Evolutionary conservation across 2,888 invertebrate species (phyloP).

Genomic region (Emesis furor): DNA sequence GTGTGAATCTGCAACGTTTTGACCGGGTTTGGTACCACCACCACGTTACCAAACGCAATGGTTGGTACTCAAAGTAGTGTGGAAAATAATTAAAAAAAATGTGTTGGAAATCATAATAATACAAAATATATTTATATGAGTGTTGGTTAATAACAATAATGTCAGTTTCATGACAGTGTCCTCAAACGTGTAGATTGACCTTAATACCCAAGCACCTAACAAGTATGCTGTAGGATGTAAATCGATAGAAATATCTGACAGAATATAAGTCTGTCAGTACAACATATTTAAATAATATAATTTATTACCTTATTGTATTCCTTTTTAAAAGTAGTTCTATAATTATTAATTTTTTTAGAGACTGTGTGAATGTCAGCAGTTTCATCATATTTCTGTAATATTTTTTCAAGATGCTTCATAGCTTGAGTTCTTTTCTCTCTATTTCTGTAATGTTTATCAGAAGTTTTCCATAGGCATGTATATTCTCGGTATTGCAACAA

Average conservation of each 20-base stretch:
- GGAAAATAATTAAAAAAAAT: too few species aligned
- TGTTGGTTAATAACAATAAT: too few species aligned
- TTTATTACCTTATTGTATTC: neutral
- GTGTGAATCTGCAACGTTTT: too few species aligned
- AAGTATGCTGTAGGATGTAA: neutral
- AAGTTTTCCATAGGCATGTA: neutral
- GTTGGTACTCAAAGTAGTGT: too few species aligned
- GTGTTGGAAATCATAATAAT: too few species aligned
- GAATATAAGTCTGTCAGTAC: neutral
- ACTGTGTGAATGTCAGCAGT: neutral
- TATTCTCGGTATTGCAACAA: neutral
- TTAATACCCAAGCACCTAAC: neutral
- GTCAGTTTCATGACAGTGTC: too few species aligned
- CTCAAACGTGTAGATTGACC: neutral
- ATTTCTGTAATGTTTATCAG: conserved; percentile 7
- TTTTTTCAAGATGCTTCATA: neutral
- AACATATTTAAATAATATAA: neutral
- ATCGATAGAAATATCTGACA: neutral
- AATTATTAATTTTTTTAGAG: conserved; percentile 1
- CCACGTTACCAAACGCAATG: too few species aligned
- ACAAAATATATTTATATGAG: too few species aligned
- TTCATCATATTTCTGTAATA: conserved; percentile 2
- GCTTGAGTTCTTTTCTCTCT: conserved; percentile 6
- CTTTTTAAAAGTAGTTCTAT: neutral
- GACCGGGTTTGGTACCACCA: too few species aligned